These are phyloP conservation scores for Aleiodes alternator DNA, from an alignment of 2,888 invertebrate genomes.

Conservation along the genomic window DNA sequence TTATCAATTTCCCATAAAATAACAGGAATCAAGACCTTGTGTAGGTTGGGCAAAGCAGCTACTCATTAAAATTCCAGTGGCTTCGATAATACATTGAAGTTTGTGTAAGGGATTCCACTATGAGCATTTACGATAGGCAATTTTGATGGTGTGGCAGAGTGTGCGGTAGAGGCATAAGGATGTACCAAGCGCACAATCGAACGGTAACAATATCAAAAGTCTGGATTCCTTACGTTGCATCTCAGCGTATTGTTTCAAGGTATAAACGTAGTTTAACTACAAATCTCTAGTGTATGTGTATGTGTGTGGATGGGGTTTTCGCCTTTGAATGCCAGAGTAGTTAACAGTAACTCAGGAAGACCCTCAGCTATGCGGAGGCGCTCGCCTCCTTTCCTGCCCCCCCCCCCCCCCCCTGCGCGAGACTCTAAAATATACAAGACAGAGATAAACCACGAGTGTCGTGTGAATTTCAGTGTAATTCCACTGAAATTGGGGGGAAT, in stretches of 20 bases:
- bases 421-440: constrained; percentile 34
- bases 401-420: not conserved
- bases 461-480: constrained; percentile 57
- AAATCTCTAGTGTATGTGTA: constrained; percentile 48
- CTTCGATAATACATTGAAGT: constrained; percentile 47
- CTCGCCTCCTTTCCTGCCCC: too few species aligned
- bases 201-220: constrained; percentile 23
- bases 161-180: constrained; percentile 44
- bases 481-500: constrained; percentile 44
- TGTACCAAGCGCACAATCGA: constrained; percentile 52
- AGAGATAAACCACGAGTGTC: constrained; percentile 43
- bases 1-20: not conserved
- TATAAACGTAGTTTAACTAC: constrained; percentile 46
- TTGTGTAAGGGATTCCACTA: constrained; percentile 43
- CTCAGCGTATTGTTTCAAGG: constrained; percentile 4
- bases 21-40: not conserved
- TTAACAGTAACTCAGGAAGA: constrained; percentile 32
- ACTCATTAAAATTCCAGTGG: constrained; percentile 41
- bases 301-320: constrained; percentile 20
- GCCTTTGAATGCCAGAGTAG: constrained; percentile 45
- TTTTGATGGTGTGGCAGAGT: constrained; percentile 53
- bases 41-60: constrained; percentile 20
- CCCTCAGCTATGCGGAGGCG: constrained; percentile 15
- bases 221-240: constrained; percentile 26
- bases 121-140: constrained; percentile 56